phyloP scores from a whole-genome alignment of 1,140 invertebrate species.

The Maniola jurtina region DNA sequence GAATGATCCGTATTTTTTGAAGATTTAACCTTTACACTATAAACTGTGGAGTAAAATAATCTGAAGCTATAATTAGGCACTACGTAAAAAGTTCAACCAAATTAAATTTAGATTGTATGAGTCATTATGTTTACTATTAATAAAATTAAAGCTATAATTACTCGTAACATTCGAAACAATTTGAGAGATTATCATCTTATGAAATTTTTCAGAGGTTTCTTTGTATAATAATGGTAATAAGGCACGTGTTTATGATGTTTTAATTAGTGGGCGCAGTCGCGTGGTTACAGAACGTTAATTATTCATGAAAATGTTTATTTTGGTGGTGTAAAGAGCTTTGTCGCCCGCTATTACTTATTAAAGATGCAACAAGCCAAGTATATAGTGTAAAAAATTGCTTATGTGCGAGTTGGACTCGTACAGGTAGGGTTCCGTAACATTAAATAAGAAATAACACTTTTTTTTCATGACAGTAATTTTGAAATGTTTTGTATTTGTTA shows the following conservation, averaged over 20 bases:
- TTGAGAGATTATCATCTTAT: neutral
- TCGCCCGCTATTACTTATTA: neutral
- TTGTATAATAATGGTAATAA: constrained; percentile 5
- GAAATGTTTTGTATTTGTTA: too few relatives aligned
- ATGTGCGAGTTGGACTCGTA: neutral
- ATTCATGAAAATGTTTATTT: constrained; percentile 18
- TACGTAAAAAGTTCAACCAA: too few relatives aligned
- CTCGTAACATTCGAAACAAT: neutral
- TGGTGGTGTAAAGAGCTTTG: constrained; percentile 2
- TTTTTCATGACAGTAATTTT: too few relatives aligned
- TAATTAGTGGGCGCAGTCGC: constrained; percentile 9
- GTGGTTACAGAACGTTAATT: constrained; percentile 13
- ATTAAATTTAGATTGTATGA: too few relatives aligned
- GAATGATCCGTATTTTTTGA: too few relatives aligned
- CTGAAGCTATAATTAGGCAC: too few relatives aligned
- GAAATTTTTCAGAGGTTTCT: neutral
- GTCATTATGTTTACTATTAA: too few relatives aligned
- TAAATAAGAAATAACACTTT: too few relatives aligned
- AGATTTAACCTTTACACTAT: too few relatives aligned
- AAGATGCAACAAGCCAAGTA: neutral
- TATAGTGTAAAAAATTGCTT: neutral
- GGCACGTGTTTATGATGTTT: constrained; percentile 9
- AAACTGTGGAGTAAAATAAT: too few relatives aligned
- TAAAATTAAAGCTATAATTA: neutral
- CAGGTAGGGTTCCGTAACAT: too few relatives aligned